Base-by-base conservation (phyloP, 2,888 invertebrate species). In the Hemaris fuciformis region DNA sequence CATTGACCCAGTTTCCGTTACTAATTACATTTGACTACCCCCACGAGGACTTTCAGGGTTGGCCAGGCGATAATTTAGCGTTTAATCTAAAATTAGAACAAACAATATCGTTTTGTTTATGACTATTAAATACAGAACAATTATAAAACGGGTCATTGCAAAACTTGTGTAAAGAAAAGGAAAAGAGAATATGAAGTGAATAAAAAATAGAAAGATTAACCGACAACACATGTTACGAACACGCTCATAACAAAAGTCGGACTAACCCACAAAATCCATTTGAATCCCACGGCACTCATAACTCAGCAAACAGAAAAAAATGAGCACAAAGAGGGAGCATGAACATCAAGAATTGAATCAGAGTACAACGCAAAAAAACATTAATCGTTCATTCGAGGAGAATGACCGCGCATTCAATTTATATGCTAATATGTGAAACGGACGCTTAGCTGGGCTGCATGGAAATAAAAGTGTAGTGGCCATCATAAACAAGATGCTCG, bases 371-470 rank as follows among this genome's bases (percentile, higher is more conserved):
- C 18, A 71, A 58, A 64, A 66, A 64, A 53, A 53, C 22, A 46
- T 68, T 66, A 67, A 67, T 68, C 75, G 76, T 81, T 80, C 73
- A 77, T 68, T 70, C 74, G 66, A 73, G 69, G 77, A 77, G 79
- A 53, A 27, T 27, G 48, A 53, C 75, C 70, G 72, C 74, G 75
- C 76, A 74, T 85, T 85, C 85, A 81, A 89, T 89, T 86, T 88
- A 84, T 85, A 88, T 89, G 89, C 83, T 85, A 88, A 88, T 87
- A 76, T 74, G 72, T 73, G 65, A 75, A 76, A 74, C 67, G 69
- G 64, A 68, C 68, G 68, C 65, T 70, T 68, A 64, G 43, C 43
- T 43, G 27, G 15, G 10, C 43, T 10, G 27, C 58, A 59, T 57
- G 61, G 59, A 62, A 60, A 65, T 60, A 57, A 64, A 69, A 66